These are phyloP conservation scores for Epizoanthus fatuus DNA, from an alignment of 92 coral and sea anemone species.

Conservation along the genomic window DNA sequence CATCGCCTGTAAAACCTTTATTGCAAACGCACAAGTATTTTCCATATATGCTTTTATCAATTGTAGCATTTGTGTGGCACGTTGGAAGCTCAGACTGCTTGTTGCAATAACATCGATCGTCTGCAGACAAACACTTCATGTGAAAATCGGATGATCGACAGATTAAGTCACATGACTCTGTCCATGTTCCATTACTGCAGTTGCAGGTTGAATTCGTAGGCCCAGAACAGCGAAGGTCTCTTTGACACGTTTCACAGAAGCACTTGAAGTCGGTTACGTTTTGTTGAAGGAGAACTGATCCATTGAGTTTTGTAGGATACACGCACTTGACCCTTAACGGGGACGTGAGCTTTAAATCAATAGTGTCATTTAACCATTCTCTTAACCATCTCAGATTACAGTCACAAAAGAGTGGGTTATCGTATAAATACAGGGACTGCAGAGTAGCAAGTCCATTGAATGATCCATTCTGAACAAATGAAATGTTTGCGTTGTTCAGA, in stretches of 20 bases:
- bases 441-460: slow-evolving; percentile 41
- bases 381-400: slow-evolving; percentile 64
- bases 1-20: slow-evolving; percentile 72
- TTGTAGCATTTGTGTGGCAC: slow-evolving; percentile 30
- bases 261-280: slow-evolving; percentile 18
- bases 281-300: slow-evolving; percentile 8
- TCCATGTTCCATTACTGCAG: slow-evolving; percentile 5
- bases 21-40: slow-evolving; percentile 64
- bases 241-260: slow-evolving; percentile 21
- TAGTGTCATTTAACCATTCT: slow-evolving; percentile 54
- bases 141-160: neutral
- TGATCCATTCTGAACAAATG: slow-evolving; percentile 61
- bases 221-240: slow-evolving; percentile 13
- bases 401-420: slow-evolving; percentile 65
- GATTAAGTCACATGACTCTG: slow-evolving; percentile 23
- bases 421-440: slow-evolving; percentile 28
- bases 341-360: neutral
- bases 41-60: neutral
- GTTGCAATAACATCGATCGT: slow-evolving; percentile 4
- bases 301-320: neutral
- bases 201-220: slow-evolving; percentile 13
- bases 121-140: slow-evolving; percentile 4
- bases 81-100: neutral
- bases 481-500: slow-evolving; percentile 56
- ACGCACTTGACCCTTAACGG: slow-evolving; percentile 17